phyloP scores from a whole-genome alignment of 2,888 invertebrate genomes.

The Limulus polyphemus region DNA sequence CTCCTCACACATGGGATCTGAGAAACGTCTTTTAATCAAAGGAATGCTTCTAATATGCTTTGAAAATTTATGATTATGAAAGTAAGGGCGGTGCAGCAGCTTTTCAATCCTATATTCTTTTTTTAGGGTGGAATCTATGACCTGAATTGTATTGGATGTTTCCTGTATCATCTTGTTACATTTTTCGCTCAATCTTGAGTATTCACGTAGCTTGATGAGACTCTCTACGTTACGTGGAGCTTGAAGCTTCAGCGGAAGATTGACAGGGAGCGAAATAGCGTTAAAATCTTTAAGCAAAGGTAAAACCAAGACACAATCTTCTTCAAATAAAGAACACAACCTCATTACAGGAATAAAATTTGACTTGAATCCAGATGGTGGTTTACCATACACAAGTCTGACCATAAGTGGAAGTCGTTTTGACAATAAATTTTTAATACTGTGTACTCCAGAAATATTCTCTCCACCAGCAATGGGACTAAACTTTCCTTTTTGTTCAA shows the following conservation, averaged over 20 bases:
- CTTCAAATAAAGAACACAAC: slow-evolving; percentile 59
- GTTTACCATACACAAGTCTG: slow-evolving; percentile 78
- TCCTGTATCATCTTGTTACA: slow-evolving; percentile 21
- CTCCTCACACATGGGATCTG: slow-evolving; percentile 17
- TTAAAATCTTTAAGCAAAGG: slow-evolving; percentile 62
- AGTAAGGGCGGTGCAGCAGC: slow-evolving; percentile 4
- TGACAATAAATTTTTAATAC: slow-evolving; percentile 72
- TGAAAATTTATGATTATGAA: not conserved
- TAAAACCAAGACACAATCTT: slow-evolving; percentile 57
- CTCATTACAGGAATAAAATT: slow-evolving; percentile 67
- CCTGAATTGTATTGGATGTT: slow-evolving; percentile 25
- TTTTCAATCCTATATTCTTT: slow-evolving; percentile 15
- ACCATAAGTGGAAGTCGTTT: slow-evolving; percentile 87
- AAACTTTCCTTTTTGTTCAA: slow-evolving; percentile 81
- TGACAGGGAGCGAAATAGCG: slow-evolving; percentile 65
- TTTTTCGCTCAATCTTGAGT: slow-evolving; percentile 22
- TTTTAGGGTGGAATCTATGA: slow-evolving; percentile 24
- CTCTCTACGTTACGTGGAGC: slow-evolving; percentile 51
- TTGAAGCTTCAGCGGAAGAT: slow-evolving; percentile 71
- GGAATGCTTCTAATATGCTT: slow-evolving; percentile 4
- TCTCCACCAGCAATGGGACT: slow-evolving; percentile 84
- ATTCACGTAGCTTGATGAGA: slow-evolving; percentile 21
- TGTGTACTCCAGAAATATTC: slow-evolving; percentile 88
- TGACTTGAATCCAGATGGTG: slow-evolving; percentile 48
- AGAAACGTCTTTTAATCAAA: slow-evolving; percentile 13